Evolutionary conservation across 1,140 invertebrate genomes (phyloP).

Genomic region (Lucilia cuprina): DNA sequence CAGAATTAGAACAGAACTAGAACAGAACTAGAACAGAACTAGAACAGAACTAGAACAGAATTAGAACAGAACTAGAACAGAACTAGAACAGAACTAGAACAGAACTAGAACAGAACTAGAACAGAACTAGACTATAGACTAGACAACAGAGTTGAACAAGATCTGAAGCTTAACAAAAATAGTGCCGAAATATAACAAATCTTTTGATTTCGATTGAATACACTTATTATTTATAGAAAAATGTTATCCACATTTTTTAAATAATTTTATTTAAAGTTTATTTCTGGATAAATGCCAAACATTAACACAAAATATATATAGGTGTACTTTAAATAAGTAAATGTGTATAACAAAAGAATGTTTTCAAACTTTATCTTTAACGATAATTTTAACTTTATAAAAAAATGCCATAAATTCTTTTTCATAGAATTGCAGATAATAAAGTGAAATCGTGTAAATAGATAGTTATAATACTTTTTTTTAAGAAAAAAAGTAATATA

Average conservation of each 20-base stretch:
- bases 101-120: too few species aligned
- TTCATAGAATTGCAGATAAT: not conserved
- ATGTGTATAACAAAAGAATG: not conserved
- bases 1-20: too few species aligned
- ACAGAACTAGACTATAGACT: too few species aligned
- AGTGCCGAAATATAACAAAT: too few species aligned
- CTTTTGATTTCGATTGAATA: too few species aligned
- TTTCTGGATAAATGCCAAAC: not conserved
- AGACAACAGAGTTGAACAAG: too few species aligned
- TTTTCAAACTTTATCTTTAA: not conserved
- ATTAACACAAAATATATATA: not conserved
- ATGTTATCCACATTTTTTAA: not conserved
- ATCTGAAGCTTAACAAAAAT: too few species aligned
- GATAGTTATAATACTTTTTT: not conserved
- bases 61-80: too few species aligned
- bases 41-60: too few species aligned
- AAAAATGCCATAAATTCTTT: conserved; percentile 5
- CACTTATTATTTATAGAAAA: too few species aligned
- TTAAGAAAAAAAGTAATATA: not conserved
- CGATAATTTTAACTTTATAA: not conserved
- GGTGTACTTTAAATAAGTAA: not conserved
- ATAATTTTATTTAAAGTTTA: not conserved
- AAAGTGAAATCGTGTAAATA: not conserved
- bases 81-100: too few species aligned
- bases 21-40: too few species aligned